Evolutionary conservation across 1,140 invertebrate species (phyloP).

Genomic region (Drosophila paulistorum): DNA sequence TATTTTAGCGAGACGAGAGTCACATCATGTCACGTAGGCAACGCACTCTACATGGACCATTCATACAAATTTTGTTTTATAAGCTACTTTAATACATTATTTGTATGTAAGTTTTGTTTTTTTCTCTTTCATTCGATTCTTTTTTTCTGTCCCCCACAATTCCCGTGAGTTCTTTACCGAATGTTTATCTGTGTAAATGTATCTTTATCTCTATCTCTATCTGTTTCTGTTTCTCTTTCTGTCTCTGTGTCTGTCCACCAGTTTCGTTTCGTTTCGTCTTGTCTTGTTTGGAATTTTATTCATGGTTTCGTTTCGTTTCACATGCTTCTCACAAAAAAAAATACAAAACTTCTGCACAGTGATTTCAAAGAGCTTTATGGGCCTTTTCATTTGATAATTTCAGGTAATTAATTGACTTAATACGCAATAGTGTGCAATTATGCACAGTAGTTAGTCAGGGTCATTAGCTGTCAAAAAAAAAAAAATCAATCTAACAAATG

Average conservation of each 20-base stretch:
- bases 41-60: conserved; percentile 72
- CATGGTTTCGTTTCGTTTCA: conserved; percentile 35
- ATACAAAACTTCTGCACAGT: conserved; percentile 4
- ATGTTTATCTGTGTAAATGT: conserved; percentile 32
- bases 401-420: neutral
- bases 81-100: conserved; percentile 79
- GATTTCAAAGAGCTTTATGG: conserved; percentile 5
- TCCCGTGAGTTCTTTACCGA: conserved; percentile 20
- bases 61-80: conserved; percentile 82
- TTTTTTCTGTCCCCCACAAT: conserved; percentile 6
- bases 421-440: neutral
- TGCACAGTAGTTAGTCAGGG: neutral
- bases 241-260: conserved; percentile 15
- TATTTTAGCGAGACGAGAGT: conserved; percentile 54
- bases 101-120: conserved; percentile 67
- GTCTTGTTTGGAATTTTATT: conserved; percentile 35
- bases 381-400: neutral
- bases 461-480: neutral
- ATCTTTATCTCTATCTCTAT: conserved; percentile 37
- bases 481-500: no score
- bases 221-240: conserved; percentile 7
- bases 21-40: conserved; percentile 73
- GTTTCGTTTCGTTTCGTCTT: conserved; percentile 34
- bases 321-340: conserved; percentile 34
- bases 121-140: neutral